Percentiles rank a stretch among this genome's conserved stretches.
Evolutionary conservation across 2,888 invertebrate genomes (phyloP).

Genomic region (Nymphalis polychloros): DNA sequence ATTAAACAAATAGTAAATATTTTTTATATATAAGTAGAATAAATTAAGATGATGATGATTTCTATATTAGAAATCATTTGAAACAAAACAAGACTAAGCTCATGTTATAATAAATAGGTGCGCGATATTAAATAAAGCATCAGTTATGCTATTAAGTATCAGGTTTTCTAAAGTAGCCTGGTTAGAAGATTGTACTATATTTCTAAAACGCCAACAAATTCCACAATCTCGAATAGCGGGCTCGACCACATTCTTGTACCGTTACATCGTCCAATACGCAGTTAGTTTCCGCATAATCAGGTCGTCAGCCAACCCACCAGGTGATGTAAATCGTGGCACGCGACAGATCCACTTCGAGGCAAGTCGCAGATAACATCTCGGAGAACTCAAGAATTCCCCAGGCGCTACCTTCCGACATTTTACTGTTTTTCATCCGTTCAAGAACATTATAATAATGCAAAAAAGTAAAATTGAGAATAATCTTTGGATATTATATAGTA

Average conservation of each 20-base stretch:
- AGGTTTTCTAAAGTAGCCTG: conserved; percentile 7
- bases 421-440: conserved; percentile 2
- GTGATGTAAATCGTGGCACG: conserved; percentile 54
- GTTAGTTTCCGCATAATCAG: conserved; percentile 60
- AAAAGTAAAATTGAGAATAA: background rate
- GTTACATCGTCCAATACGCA: conserved; percentile 68
- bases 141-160: background rate
- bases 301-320: conserved; percentile 48
- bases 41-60: background rate
- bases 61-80: background rate
- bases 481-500: background rate
- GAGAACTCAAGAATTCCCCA: background rate
- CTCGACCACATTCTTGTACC: conserved; percentile 59
- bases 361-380: background rate
- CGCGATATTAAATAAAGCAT: background rate
- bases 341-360: conserved; percentile 46
- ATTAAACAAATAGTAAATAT: no score
- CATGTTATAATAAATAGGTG: background rate
- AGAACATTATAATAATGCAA: background rate
- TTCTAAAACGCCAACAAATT: conserved; percentile 37
- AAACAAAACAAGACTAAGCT: background rate
- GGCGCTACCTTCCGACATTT: conserved; percentile 10
- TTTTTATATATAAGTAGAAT: background rate
- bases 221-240: conserved; percentile 39
- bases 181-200: conserved; percentile 23